Evolutionary conservation across 2,113 vertebrate species (phyloP).

Genomic region (Phaethon lepturus): DNA sequence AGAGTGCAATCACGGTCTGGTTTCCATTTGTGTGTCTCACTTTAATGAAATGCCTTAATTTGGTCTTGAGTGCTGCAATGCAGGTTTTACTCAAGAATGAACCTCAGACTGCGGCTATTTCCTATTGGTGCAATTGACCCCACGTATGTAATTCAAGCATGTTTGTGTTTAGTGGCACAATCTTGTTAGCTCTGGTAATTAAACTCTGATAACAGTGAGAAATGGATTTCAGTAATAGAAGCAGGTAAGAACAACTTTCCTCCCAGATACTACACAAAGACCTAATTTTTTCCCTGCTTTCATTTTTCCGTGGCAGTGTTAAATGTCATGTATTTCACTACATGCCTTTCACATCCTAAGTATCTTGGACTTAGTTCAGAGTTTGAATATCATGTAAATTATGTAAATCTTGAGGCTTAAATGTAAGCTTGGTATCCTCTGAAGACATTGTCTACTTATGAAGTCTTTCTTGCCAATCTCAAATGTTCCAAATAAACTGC

Average conservation of each 20-base stretch:
- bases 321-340: conserved; percentile 7
- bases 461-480: conserved; percentile 11
- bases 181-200: background rate
- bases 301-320: background rate
- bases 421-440: conserved; percentile 49
- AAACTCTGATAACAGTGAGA: background rate
- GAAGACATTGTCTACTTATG: conserved; percentile 16
- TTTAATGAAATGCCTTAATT: background rate
- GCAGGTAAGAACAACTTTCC: background rate
- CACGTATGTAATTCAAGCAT: background rate
- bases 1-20: background rate
- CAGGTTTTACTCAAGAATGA: background rate
- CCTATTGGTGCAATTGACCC: background rate
- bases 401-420: conserved; percentile 71
- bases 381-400: conserved; percentile 54
- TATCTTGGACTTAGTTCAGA: conserved; percentile 53
- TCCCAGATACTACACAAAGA: background rate
- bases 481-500: background rate
- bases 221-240: background rate
- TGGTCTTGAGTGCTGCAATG: background rate
- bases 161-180: background rate
- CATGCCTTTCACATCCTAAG: conserved; percentile 18
- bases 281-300: background rate
- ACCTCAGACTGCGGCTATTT: background rate
- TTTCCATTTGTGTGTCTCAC: background rate